Conservation (phyloP, 92 coral and sea anemone species). For the Porites rus region DNA sequence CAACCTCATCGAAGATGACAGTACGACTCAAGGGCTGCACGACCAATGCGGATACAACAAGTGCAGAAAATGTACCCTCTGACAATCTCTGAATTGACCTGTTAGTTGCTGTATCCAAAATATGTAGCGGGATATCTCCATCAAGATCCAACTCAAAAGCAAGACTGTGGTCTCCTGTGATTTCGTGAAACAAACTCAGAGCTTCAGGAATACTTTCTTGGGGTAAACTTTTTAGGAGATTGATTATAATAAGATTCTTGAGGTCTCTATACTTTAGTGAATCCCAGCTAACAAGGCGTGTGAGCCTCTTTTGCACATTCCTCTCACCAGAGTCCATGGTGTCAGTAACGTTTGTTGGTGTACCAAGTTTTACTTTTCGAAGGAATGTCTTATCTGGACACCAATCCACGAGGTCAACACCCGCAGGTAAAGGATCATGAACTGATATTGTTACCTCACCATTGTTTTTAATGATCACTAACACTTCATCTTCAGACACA, state of each 20-base stretch:
- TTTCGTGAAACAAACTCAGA: conserved; percentile 79
- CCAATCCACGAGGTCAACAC: conserved; percentile 81
- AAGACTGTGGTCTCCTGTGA: conserved; percentile 81
- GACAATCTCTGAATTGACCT: conserved; percentile 75
- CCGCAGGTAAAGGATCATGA: conserved; percentile 85
- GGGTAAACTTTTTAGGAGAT: conserved; percentile 63
- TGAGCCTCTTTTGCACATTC: not conserved
- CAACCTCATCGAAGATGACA: conserved; percentile 87
- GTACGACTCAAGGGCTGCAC: conserved; percentile 77
- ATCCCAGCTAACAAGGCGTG: not conserved
- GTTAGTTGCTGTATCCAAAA: conserved; percentile 58
- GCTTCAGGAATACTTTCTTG: conserved; percentile 56
- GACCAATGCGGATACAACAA: conserved; percentile 82
- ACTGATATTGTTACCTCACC: conserved; percentile 66
- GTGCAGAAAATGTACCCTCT: conserved; percentile 88
- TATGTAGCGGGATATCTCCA: conserved; percentile 19
- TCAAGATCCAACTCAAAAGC: conserved; percentile 60
- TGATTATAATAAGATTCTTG: conserved; percentile 70
- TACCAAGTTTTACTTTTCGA: conserved; percentile 37
- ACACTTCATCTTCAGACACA: conserved; percentile 62
- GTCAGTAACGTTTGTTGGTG: not conserved
- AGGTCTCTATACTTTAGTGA: conserved; percentile 74
- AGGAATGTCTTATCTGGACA: conserved; percentile 72
- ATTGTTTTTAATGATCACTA: conserved; percentile 67
- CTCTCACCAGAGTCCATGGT: not conserved